These are phyloP conservation scores for Daboia siamensis DNA, from an alignment of 2,113 vertebrate species.

Conservation along the genomic window DNA sequence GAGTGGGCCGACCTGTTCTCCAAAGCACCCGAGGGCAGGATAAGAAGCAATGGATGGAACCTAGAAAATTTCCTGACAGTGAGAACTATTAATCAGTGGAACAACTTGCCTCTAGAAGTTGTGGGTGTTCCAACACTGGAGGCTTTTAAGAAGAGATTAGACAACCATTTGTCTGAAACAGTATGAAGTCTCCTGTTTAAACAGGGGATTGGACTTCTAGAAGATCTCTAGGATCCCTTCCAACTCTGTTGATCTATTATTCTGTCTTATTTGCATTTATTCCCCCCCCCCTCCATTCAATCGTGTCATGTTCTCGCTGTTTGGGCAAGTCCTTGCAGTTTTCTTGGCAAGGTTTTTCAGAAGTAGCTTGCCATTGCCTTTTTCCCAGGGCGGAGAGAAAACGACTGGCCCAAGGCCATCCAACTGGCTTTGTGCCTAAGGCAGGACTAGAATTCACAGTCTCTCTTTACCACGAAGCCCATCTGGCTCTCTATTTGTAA, in stretches of 20 bases:
- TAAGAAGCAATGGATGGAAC: neutral
- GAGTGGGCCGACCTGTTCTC: neutral
- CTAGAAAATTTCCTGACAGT: neutral
- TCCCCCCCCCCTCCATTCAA: neutral
- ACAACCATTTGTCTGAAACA: neutral
- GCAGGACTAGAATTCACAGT: neutral
- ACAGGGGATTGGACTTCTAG: neutral
- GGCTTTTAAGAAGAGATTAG: too few relatives aligned
- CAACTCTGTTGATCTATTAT: neutral
- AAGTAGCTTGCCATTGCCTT: neutral
- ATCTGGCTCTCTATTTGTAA: neutral
- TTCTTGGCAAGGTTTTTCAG: neutral
- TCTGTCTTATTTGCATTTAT: neutral
- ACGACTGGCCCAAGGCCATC: neutral
- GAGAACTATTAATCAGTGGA: neutral
- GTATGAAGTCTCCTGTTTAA: neutral
- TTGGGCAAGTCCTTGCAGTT: too few relatives aligned
- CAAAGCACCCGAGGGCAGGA: neutral
- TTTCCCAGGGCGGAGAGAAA: neutral
- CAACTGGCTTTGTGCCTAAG: neutral
- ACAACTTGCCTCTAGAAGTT: too few relatives aligned
- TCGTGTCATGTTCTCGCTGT: neutral
- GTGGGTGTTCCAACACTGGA: too few relatives aligned
- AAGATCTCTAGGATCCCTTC: neutral
- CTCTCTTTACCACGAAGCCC: neutral